A percentile compares a stretch with the other conserved stretches of the same genome.
Evolutionary conservation across 2,113 vertebrate species (phyloP).

Genomic region (Colossoma macropomum): DNA sequence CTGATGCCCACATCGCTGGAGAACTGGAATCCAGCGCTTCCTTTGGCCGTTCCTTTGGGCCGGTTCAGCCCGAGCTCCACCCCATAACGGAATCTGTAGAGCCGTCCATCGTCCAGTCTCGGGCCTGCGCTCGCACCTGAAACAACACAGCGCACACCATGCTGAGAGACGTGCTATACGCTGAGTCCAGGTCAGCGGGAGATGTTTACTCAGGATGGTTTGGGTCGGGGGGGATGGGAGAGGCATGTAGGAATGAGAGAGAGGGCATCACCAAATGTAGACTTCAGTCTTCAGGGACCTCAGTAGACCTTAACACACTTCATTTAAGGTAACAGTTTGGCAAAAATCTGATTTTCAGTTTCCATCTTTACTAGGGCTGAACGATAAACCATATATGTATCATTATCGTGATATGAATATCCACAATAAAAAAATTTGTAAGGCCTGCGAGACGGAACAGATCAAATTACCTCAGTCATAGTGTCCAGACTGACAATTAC

Average conservation of each 20-base stretch:
- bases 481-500: no score
- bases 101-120: conserved; percentile 87
- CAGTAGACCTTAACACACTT: no score
- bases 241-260: background rate
- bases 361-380: no score
- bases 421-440: no score
- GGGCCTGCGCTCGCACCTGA: conserved; percentile 88
- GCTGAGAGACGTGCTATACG: conserved; percentile 35
- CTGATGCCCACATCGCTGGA: conserved; percentile 83
- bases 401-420: no score
- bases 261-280: no score
- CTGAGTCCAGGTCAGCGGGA: conserved; percentile 21
- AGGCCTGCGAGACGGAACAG: no score
- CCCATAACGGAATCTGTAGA: conserved; percentile 90
- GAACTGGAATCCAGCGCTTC: conserved; percentile 84
- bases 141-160: conserved; percentile 66
- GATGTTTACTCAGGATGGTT: conserved; percentile 24
- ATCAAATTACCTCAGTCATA: no score
- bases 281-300: no score
- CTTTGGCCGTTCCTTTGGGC: conserved; percentile 75
- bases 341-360: no score
- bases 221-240: background rate
- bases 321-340: no score
- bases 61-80: conserved; percentile 85
- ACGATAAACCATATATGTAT: no score